phyloP scores from a whole-genome alignment of 2,797 vertebrate genomes.

The Poeciliopsis paucimaculata region DNA sequence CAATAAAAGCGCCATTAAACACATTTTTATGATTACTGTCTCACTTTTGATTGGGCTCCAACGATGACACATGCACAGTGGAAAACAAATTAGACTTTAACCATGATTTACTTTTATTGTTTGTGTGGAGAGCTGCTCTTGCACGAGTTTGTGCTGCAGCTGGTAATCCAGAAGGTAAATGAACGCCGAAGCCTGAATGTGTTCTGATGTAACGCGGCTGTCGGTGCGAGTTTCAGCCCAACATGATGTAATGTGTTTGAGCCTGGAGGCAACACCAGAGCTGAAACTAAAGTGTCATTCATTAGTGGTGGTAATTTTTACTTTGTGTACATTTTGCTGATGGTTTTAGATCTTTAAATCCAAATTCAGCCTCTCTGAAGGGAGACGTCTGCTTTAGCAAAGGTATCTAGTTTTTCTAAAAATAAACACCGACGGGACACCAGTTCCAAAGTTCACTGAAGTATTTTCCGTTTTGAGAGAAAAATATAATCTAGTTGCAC shows the following conservation, averaged over 20 bases:
- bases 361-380: neutral
- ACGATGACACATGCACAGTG: neutral
- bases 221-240: neutral
- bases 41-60: neutral
- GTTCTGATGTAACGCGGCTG: neutral
- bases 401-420: neutral
- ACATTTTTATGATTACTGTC: neutral
- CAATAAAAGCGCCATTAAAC: constrained; percentile 57
- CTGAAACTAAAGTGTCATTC: neutral
- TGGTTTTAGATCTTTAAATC: neutral
- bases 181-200: neutral
- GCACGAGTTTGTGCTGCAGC: neutral
- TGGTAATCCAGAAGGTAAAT: neutral
- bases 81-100: neutral
- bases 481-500: neutral
- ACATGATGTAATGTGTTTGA: neutral
- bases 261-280: neutral
- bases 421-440: neutral
- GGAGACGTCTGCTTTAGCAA: neutral
- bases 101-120: neutral
- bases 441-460: neutral
- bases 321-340: neutral
- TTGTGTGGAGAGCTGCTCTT: neutral
- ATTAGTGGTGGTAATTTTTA: neutral
- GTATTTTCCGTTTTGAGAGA: neutral